Evolutionary conservation across 1,140 invertebrate species (phyloP).

Genomic region (Drosophila arizonae): DNA sequence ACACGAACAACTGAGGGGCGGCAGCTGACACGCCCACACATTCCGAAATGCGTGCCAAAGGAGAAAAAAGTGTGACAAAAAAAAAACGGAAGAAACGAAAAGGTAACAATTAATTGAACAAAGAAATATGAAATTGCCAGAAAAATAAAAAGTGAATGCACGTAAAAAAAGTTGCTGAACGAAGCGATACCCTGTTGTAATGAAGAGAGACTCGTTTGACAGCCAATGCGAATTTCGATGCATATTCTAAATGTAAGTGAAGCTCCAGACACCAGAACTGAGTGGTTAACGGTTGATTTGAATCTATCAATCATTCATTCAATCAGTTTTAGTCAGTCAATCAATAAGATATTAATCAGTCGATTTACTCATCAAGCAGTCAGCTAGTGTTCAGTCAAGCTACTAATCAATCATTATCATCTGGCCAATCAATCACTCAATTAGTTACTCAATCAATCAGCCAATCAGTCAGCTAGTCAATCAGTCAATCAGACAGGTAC

Average conservation of each 20-base stretch:
- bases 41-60: neutral
- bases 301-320: neutral
- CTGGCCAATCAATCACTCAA: neutral
- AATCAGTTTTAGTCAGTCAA: neutral
- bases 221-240: no score
- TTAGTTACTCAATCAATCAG: neutral
- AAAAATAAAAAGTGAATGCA: neutral
- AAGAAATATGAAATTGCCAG: slow-evolving; percentile 50
- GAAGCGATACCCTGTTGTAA: neutral
- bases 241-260: no score
- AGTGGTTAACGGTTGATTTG: no score
- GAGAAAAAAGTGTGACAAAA: no score
- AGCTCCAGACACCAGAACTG: no score
- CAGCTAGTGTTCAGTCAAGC: neutral
- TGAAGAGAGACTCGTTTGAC: no score
- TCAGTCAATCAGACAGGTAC: neutral
- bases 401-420: neutral
- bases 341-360: neutral
- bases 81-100: slow-evolving; percentile 1
- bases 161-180: neutral
- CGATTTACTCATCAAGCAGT: neutral
- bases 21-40: slow-evolving; percentile 23
- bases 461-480: neutral
- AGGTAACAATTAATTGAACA: slow-evolving; percentile 66
- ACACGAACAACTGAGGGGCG: slow-evolving; percentile 5